These are phyloP conservation scores for Apeira syringaria DNA, from an alignment of 2,888 invertebrate genomes.

Conservation along the genomic window DNA sequence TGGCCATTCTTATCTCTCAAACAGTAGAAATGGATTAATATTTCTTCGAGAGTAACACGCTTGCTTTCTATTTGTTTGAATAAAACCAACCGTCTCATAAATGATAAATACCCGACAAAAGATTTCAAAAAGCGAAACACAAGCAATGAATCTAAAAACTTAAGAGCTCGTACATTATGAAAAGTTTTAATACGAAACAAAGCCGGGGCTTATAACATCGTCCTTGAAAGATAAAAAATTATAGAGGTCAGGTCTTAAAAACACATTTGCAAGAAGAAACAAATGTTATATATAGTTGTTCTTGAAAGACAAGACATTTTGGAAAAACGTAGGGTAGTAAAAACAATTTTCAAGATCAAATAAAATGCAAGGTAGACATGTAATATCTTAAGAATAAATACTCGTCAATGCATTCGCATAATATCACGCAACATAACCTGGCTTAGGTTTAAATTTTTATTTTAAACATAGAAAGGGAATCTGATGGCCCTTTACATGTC, in stretches of 20 bases:
- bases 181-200: constrained; percentile 28
- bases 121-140: constrained; percentile 9
- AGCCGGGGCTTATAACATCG: constrained; percentile 47
- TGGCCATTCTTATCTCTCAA: no score
- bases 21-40: no score
- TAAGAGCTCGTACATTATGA: constrained; percentile 25
- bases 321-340: constrained; percentile 38
- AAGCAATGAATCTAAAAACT: constrained; percentile 20
- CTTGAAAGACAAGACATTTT: constrained; percentile 53
- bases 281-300: constrained; percentile 50
- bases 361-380: no score
- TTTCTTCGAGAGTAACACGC: no score
- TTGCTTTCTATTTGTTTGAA: no score
- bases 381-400: no score
- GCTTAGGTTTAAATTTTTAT: constrained; percentile 79
- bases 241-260: no score
- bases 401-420: constrained; percentile 64
- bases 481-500: constrained; percentile 74
- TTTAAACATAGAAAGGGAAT: constrained; percentile 82
- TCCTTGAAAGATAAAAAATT: constrained; percentile 49
- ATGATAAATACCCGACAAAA: constrained; percentile 14
- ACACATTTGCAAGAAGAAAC: no score
- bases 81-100: background rate
- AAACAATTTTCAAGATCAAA: constrained; percentile 70
- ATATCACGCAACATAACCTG: constrained; percentile 58